Evolutionary conservation across 92 coral and sea anemone genomes (phyloP).

Genomic region (Paramuricea clavata): DNA sequence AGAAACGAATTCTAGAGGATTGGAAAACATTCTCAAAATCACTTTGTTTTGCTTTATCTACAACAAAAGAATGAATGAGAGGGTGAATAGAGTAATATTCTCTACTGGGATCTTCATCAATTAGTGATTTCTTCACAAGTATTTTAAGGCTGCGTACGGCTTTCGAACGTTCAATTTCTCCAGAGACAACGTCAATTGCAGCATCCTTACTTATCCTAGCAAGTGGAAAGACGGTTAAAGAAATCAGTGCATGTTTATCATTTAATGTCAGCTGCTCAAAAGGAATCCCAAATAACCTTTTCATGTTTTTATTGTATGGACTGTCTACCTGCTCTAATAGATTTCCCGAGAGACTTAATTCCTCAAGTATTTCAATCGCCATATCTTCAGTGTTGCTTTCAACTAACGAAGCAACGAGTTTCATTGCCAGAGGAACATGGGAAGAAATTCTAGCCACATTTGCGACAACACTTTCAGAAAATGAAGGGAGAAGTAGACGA

Average conservation of each 20-base stretch:
- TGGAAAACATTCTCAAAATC: conserved; percentile 28
- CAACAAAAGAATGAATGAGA: conserved; percentile 35
- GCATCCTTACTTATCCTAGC: conserved; percentile 10
- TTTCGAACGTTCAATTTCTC: not conserved
- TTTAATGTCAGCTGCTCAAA: conserved; percentile 8
- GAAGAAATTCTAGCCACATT: conserved; percentile 31
- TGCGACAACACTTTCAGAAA: not conserved
- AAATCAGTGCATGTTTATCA: conserved; percentile 31
- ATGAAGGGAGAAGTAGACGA: not conserved
- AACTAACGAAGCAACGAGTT: conserved; percentile 34
- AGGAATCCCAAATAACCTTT: conserved; percentile 27
- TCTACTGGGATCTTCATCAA: not conserved
- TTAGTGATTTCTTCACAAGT: conserved; percentile 6
- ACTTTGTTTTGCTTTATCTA: too few relatives aligned
- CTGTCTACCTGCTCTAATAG: conserved; percentile 8
- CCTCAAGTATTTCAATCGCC: not conserved
- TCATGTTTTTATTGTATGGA: conserved; percentile 21
- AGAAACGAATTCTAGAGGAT: conserved; percentile 12
- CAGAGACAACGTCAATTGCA: conserved; percentile 43
- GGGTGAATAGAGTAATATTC: conserved; percentile 41
- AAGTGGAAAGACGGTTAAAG: conserved; percentile 39
- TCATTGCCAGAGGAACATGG: conserved; percentile 55
- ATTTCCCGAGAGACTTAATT: not conserved
- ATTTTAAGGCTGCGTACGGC: conserved; percentile 22
- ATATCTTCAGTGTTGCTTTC: not conserved